These are phyloP conservation scores for Pachypanchax playfairii DNA, from an alignment of 2,113 vertebrate species.

Conservation along the genomic window DNA sequence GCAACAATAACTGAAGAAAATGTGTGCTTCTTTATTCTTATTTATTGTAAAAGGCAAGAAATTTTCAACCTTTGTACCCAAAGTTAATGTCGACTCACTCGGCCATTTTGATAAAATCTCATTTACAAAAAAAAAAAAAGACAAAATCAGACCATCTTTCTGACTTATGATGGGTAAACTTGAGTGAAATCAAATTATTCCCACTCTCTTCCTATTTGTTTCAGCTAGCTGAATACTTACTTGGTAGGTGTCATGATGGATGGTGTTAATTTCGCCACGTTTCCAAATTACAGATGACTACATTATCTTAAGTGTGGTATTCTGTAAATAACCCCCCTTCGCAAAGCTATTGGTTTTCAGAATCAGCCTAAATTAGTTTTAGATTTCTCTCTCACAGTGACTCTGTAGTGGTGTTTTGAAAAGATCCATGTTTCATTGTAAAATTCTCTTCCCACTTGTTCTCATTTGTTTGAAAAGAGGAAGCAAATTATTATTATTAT, in stretches of 20 bases:
- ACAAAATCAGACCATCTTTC: slow-evolving; percentile 15
- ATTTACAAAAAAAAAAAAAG: slow-evolving; percentile 14
- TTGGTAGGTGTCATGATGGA: slow-evolving; percentile 17
- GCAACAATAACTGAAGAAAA: no score
- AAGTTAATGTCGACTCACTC: background rate
- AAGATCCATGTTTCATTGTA: no score
- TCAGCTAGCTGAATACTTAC: background rate
- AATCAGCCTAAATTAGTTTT: slow-evolving; percentile 8
- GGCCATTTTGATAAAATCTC: slow-evolving; percentile 20
- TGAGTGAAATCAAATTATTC: slow-evolving; percentile 36
- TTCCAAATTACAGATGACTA: slow-evolving; percentile 23
- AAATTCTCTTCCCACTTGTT: slow-evolving; percentile 11
- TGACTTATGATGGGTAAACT: slow-evolving; percentile 45
- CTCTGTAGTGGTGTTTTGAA: slow-evolving; percentile 7
- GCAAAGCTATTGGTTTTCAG: slow-evolving; percentile 12
- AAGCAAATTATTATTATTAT: slow-evolving; percentile 19
- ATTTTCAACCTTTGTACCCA: background rate
- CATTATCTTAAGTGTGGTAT: slow-evolving; percentile 15
- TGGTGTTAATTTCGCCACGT: slow-evolving; percentile 11
- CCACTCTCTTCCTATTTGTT: slow-evolving; percentile 3
- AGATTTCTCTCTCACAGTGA: background rate
- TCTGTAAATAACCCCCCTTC: slow-evolving; percentile 17
- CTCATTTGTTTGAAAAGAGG: slow-evolving; percentile 13
- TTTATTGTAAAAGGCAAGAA: no score
- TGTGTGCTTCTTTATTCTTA: no score